These are phyloP conservation scores for Balanococcus diminutus DNA, from an alignment of 2,888 invertebrate genomes.

Conservation along the genomic window DNA sequence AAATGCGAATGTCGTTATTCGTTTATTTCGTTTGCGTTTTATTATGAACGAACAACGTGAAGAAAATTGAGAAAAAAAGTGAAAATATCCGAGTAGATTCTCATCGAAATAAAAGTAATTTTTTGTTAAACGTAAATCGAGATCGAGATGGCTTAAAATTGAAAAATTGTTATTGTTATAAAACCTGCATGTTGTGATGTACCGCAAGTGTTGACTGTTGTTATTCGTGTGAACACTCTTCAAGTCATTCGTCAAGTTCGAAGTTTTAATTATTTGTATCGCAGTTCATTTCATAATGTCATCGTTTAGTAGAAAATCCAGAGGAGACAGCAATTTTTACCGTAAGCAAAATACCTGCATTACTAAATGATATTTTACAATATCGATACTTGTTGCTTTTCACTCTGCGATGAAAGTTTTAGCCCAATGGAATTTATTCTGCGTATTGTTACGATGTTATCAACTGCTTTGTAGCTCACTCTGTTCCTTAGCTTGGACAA, in stretches of 20 bases:
- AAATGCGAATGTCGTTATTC: too few species aligned
- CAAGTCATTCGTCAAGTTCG: not conserved
- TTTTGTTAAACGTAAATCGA: too few species aligned
- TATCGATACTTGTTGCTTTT: too few species aligned
- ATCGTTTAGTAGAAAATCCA: conserved; percentile 2
- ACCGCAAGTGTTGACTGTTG: not conserved
- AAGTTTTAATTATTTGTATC: not conserved
- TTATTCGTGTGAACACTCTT: not conserved
- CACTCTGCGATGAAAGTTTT: not conserved
- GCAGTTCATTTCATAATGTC: not conserved
- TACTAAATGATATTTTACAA: too few species aligned
- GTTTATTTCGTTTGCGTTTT: too few species aligned
- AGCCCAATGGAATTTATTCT: not conserved
- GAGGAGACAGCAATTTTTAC: conserved; percentile 22
- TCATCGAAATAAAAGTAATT: too few species aligned
- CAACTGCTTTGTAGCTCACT: not conserved
- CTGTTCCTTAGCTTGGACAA: not conserved
- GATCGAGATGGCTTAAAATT: too few species aligned
- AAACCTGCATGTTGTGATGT: not conserved
- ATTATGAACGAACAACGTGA: too few species aligned
- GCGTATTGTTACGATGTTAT: too few species aligned
- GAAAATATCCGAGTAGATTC: too few species aligned
- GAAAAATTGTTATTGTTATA: too few species aligned
- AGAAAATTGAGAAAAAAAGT: too few species aligned
- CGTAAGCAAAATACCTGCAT: conserved; percentile 1